Base-by-base conservation (phyloP, 2,888 invertebrate genomes). In the Epinotia ramella region DNA sequence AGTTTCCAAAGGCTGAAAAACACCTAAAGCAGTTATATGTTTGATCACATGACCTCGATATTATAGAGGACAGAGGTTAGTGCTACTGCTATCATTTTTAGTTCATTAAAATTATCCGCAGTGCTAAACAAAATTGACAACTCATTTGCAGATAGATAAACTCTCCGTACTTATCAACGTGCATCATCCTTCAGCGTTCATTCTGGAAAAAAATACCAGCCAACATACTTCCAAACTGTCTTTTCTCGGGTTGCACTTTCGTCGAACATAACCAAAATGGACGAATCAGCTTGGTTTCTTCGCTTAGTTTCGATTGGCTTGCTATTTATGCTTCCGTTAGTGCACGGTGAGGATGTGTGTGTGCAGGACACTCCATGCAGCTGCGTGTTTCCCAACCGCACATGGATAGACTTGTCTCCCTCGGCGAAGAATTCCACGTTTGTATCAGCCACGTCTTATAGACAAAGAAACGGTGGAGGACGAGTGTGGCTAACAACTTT, bases 301-400 rank as follows among this genome's bases (percentile, higher is more conserved):
- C 68, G 80, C 68, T 80, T 84, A 77, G n/a, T 81, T 65, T 81
- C 85, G 40, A 67, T 87, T 66, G 79, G 73, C 77, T 79, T 86
- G 71, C 75, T 78, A 59, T 82, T 81, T 78, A 76, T 81, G 62
- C 78, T 79, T 73, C 76, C 79, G 49, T 78, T 79, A 16, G 81
- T 77, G 53, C 79, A 83, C 73, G 84, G 84, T 64, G 80, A 81
- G 77, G 91, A 93, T 78, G n/a, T n/a, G n/a, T n/a, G n/a, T n/a
- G n/a, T n/a, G n/a, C n/a, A n/a, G n/a, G n/a, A n/a, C n/a, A n/a
- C n/a, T n/a, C n/a, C n/a, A n/a, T n/a, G 95, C 82, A 83, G 84
- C 68, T 95, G 95, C 83, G 89, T 86, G 79, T 94, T 92, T 85
- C 79, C 91, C 11, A 94, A 94, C 87, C 94, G 94, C 77, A 93